A percentile compares a stretch with the other conserved stretches of the same genome.
These are phyloP conservation scores for Bolborhynchus lineola DNA, from an alignment of 2,113 vertebrate genomes.

Conservation along the genomic window DNA sequence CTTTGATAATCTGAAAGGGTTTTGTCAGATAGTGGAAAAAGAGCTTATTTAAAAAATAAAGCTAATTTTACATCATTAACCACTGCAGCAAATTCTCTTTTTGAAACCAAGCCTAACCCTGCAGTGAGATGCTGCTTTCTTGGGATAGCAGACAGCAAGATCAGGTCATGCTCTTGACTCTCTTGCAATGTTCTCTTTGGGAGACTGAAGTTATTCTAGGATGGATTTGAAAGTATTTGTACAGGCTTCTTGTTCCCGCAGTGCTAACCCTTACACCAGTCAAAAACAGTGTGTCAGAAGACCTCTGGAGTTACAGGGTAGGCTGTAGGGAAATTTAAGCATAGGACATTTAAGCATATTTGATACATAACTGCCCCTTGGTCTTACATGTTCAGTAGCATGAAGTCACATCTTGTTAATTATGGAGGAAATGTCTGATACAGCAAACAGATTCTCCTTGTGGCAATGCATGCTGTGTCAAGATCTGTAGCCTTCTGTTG, in stretches of 20 bases:
- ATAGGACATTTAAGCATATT: background rate
- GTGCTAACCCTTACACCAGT: background rate
- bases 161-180: background rate
- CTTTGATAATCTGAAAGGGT: background rate
- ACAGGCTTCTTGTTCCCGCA: background rate
- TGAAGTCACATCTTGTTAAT: background rate
- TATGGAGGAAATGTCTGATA: background rate
- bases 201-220: background rate
- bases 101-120: background rate
- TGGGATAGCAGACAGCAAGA: accelerated
- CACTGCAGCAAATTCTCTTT: background rate
- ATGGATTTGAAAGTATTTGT: background rate
- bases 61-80: background rate
- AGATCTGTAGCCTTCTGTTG: background rate
- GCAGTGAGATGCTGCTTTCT: background rate
- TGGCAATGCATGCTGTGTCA: background rate
- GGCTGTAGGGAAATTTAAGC: background rate
- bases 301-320: background rate
- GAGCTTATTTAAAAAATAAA: background rate
- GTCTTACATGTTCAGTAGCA: background rate
- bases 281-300: background rate
- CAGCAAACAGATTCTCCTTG: background rate
- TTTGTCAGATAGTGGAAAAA: background rate
- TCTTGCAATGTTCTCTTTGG: background rate
- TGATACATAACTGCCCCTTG: background rate